These are phyloP conservation scores for Actias luna DNA, from an alignment of 2,888 invertebrate species.

Conservation along the genomic window DNA sequence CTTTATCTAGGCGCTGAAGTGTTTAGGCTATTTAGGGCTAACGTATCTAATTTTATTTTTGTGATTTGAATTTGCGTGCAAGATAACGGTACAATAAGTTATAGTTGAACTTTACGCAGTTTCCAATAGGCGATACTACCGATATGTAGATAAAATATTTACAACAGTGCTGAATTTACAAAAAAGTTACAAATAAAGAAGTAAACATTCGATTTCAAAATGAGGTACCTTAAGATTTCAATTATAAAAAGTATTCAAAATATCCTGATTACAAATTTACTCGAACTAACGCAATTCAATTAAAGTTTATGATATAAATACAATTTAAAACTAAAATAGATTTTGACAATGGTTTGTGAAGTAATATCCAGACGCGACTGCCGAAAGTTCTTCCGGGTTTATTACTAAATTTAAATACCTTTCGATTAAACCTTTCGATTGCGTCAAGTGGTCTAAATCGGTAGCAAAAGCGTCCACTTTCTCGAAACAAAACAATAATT, in stretches of 20 bases:
- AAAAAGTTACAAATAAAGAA: too few relatives aligned
- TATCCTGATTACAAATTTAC: not conserved
- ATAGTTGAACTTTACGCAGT: too few relatives aligned
- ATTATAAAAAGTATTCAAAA: not conserved
- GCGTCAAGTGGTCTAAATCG: not conserved
- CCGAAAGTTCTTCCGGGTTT: constrained; percentile 41
- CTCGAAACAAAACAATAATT: not conserved
- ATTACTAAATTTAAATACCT: constrained; percentile 38
- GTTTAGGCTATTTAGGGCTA: too few relatives aligned
- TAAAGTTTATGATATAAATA: not conserved
- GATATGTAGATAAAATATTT: too few relatives aligned
- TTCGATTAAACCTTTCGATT: constrained; percentile 19
- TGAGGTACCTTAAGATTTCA: not conserved
- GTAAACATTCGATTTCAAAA: not conserved
- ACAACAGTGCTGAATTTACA: too few relatives aligned
- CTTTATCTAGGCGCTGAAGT: too few relatives aligned
- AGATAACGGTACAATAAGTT: too few relatives aligned
- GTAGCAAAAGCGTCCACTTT: not conserved
- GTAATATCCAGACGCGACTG: constrained; percentile 41
- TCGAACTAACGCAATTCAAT: constrained; percentile 4
- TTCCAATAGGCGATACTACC: too few relatives aligned
- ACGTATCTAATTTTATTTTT: too few relatives aligned
- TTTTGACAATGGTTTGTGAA: constrained; percentile 36
- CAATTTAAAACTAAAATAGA: not conserved
- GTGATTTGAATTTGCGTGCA: too few relatives aligned